Percentiles rank a stretch among this genome's conserved stretches.
These are phyloP conservation scores for Xenopus petersii DNA, from an alignment of 2,797 vertebrate species.

Conservation along the genomic window DNA sequence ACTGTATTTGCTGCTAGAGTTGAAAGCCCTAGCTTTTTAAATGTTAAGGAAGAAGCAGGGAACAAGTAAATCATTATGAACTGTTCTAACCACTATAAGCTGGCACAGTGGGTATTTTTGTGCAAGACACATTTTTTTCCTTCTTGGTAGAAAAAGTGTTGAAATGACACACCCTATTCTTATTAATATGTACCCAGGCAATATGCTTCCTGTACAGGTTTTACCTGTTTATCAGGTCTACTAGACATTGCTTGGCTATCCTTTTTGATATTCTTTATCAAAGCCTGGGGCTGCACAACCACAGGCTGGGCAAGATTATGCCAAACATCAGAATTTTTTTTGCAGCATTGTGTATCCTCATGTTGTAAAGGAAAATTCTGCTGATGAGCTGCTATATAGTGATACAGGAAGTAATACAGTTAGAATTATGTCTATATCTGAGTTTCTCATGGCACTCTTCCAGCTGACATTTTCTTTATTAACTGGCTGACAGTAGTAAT, in stretches of 20 bases:
- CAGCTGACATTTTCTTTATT: neutral
- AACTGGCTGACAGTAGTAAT: too few relatives aligned
- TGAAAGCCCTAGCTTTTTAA: too few relatives aligned
- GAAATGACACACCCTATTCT: constrained; percentile 10
- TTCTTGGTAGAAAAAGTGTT: too few relatives aligned
- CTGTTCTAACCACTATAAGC: too few relatives aligned
- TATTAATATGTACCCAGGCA: constrained; percentile 16
- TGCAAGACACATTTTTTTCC: too few relatives aligned
- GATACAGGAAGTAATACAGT: neutral
- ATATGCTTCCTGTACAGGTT: constrained; percentile 40
- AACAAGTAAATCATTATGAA: too few relatives aligned
- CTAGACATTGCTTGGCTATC: constrained; percentile 38
- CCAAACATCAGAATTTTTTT: too few relatives aligned
- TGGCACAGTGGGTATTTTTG: too few relatives aligned
- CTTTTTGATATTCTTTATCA: constrained; percentile 41
- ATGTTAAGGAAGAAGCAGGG: too few relatives aligned
- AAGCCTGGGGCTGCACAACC: constrained; percentile 10
- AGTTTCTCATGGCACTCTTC: neutral
- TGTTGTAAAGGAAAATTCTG: neutral
- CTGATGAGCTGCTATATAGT: neutral
- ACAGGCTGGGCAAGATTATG: neutral
- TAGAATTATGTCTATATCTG: neutral
- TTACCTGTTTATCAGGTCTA: constrained; percentile 48
- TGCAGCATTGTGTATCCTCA: neutral
- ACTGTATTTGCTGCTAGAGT: too few relatives aligned